Base-by-base conservation (phyloP, 2,113 vertebrate species). In the Grus americana region DNA sequence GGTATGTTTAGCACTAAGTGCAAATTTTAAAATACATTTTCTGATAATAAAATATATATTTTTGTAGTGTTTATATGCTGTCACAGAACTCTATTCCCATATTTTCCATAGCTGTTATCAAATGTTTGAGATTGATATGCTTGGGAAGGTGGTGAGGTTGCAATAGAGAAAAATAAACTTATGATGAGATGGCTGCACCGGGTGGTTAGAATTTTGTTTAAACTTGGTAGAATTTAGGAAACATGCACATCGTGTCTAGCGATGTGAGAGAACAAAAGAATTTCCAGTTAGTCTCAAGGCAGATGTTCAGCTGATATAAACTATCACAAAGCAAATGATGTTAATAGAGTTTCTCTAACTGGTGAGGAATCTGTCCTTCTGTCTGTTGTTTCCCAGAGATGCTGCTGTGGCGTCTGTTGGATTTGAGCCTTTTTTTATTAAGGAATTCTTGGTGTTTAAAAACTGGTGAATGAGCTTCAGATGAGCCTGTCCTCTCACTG, bases 11-110 rank as follows among this genome's bases (percentile, higher is more conserved):
- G 86, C 73, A 81, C 74, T 65, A 92, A 93, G 79, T 82, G 47
- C 76, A 95, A 85, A 95, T 95, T 96, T 94, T 42, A 84, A 96
- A 96, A 90, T 83, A 46, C 5, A 12, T 95, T 86, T 89, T 93
- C 70, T 93, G 85, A 94, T 95, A 91, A 42, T 85, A 68, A 68
- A 78, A 67, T 86, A 34, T 73, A 57, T 79, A 54, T 88, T 97
- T 96, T 79, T 40, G 30, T 92, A 54, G 65, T 79, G 85, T 93
- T 97, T 94, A 61, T 93, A 72, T 95, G 66, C 85, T 91, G 78
- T 75, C 88, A 74, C 57, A 59, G 65, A 93, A 73, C 61, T 94
- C 27, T 88, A 8, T 88, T 93, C 67, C 68, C 34, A 15, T 93
- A 16, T 97, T 96, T 91, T 88, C 63, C 50, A 38, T 82, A 74